These are phyloP conservation scores for Neoarius graeffei DNA, from an alignment of 2,113 vertebrate genomes.

Conservation along the genomic window DNA sequence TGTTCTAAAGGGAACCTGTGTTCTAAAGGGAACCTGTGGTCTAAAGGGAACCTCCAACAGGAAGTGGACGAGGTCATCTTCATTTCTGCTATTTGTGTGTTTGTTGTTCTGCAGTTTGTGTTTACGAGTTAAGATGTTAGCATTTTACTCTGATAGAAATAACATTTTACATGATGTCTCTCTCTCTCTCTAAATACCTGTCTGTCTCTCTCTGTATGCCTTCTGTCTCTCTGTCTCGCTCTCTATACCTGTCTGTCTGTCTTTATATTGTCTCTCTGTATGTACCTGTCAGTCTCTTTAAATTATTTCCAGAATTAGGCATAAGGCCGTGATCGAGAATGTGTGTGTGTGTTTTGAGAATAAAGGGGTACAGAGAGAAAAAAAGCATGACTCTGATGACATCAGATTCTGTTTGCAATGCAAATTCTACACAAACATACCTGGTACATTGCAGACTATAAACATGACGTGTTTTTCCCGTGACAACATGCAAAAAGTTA, in stretches of 20 bases:
- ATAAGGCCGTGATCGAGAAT: background rate
- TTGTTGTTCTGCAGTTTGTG: slow-evolving; percentile 2
- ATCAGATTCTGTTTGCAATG: slow-evolving; percentile 2
- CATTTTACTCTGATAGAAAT: background rate
- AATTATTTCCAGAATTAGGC: background rate
- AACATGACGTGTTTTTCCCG: background rate
- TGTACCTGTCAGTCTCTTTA: background rate
- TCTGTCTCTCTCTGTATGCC: background rate
- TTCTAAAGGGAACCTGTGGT: background rate
- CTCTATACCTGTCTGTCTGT: background rate
- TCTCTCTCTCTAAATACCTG: background rate
- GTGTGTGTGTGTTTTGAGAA: background rate
- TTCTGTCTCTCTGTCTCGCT: background rate
- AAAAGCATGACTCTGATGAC: background rate
- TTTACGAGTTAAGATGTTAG: background rate
- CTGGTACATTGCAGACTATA: background rate
- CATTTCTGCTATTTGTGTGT: slow-evolving; percentile 3
- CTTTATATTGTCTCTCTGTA: background rate
- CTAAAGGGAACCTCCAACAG: background rate
- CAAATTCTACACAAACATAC: background rate
- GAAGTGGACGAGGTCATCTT: background rate
- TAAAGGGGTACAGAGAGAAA: background rate
- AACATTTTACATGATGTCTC: background rate
- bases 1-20: too few species aligned
- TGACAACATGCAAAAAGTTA: too few species aligned